phyloP scores from a whole-genome alignment of 2,113 vertebrate genomes.

The Bambusicola thoracicus region DNA sequence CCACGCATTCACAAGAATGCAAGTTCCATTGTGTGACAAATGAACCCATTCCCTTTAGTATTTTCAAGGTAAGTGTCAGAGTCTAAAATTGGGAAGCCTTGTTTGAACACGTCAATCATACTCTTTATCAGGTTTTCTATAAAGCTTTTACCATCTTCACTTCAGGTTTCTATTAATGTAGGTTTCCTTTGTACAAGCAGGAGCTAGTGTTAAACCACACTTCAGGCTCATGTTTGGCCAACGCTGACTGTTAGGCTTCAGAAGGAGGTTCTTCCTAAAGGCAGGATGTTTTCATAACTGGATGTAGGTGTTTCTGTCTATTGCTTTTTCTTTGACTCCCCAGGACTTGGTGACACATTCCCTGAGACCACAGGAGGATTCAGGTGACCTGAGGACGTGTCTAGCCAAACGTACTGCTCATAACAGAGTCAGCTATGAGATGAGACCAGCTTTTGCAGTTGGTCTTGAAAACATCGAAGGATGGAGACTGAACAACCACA shows the following conservation, averaged over 20 bases:
- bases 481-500: not conserved
- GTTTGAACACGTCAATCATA: not conserved
- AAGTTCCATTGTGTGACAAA: not conserved
- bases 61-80: not conserved
- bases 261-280: not conserved
- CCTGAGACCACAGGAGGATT: not conserved
- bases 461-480: not conserved
- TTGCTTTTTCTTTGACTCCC: not conserved
- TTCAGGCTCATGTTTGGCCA: not conserved
- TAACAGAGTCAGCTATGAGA: not conserved
- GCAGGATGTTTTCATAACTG: not conserved
- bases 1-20: not conserved
- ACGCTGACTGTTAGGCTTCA: not conserved
- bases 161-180: not conserved
- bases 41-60: not conserved
- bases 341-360: not conserved
- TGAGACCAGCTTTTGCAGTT: not conserved
- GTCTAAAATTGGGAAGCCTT: not conserved
- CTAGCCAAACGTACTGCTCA: not conserved
- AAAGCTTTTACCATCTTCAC: not conserved
- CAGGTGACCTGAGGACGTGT: not conserved
- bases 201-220: not conserved
- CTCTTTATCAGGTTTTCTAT: not conserved
- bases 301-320: rapidly evolving
- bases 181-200: not conserved